Conservation (phyloP, 2,888 invertebrate species). For the Nomada fabriciana region DNA sequence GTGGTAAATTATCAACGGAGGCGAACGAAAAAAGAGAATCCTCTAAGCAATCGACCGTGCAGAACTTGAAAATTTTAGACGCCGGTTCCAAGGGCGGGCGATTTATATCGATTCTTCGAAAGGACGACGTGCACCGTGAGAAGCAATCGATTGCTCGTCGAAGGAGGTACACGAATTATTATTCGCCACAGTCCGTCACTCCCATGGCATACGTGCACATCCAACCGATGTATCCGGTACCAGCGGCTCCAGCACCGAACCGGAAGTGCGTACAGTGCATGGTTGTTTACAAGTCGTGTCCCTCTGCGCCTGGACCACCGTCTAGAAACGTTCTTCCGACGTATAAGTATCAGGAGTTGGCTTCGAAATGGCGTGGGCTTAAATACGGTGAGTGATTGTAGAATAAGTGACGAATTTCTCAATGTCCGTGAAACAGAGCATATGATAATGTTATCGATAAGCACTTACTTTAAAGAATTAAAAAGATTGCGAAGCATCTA, state of each 20-base stretch:
- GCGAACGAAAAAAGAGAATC: background rate
- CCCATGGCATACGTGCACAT: slow-evolving; percentile 82
- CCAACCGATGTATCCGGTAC: slow-evolving; percentile 72
- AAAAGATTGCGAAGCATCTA: too few species aligned
- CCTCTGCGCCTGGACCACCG: slow-evolving; percentile 71
- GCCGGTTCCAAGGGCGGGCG: background rate
- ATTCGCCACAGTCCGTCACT: slow-evolving; percentile 64
- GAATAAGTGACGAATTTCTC: too few species aligned
- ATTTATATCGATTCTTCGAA: background rate
- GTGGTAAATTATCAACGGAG: too few species aligned
- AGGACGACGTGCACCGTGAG: background rate
- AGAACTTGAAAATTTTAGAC: too few species aligned
- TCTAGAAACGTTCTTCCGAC: slow-evolving; percentile 72
- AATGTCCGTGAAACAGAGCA: too few species aligned
- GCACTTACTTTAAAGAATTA: too few species aligned
- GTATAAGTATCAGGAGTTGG: slow-evolving; percentile 75
- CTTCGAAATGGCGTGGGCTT: slow-evolving; percentile 75
- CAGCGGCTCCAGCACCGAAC: slow-evolving; percentile 66
- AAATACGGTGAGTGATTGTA: slow-evolving; percentile 75
- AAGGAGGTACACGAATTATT: slow-evolving; percentile 72
- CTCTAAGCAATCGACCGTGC: background rate
- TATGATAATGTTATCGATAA: too few species aligned
- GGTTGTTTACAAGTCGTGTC: slow-evolving; percentile 81
- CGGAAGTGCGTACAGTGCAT: slow-evolving; percentile 80
- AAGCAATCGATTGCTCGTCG: slow-evolving; percentile 33